These are phyloP conservation scores for Drosophila macrospina DNA, from an alignment of 2,888 invertebrate species.

Conservation along the genomic window DNA sequence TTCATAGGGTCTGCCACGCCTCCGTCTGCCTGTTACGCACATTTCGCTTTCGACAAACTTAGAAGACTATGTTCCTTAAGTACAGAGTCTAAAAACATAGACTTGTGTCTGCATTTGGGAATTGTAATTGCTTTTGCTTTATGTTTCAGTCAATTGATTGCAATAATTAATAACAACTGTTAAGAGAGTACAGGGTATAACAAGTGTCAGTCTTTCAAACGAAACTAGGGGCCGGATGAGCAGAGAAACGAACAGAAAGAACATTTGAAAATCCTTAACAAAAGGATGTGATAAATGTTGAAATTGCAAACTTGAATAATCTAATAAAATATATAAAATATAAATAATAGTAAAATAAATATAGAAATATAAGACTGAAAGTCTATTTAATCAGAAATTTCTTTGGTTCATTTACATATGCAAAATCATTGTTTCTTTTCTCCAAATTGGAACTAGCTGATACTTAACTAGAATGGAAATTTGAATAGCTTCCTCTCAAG, in stretches of 20 bases:
- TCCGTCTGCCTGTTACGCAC: too few species aligned
- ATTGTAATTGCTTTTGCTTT: too few species aligned
- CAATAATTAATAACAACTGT: background rate
- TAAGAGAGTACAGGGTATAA: background rate
- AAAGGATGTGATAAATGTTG: background rate
- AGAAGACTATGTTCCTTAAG: too few species aligned
- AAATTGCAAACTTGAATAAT: too few species aligned
- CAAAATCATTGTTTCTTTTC: background rate
- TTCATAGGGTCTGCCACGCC: too few species aligned
- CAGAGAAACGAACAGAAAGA: too few species aligned
- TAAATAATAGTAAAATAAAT: background rate
- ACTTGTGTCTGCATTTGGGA: too few species aligned
- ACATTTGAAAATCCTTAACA: background rate
- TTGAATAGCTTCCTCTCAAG: background rate
- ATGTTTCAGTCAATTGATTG: too few species aligned
- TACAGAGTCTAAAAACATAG: too few species aligned
- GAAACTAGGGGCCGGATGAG: too few species aligned
- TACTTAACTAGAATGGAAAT: background rate
- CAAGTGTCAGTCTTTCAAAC: background rate
- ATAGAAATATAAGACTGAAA: background rate
- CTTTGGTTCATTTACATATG: conserved; percentile 2
- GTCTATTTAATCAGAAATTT: background rate
- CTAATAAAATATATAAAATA: too few species aligned
- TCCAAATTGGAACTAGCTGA: background rate
- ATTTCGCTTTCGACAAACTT: too few species aligned